Base-by-base conservation (phyloP, 2,113 vertebrate genomes). In the Picathartes gymnocephalus region DNA sequence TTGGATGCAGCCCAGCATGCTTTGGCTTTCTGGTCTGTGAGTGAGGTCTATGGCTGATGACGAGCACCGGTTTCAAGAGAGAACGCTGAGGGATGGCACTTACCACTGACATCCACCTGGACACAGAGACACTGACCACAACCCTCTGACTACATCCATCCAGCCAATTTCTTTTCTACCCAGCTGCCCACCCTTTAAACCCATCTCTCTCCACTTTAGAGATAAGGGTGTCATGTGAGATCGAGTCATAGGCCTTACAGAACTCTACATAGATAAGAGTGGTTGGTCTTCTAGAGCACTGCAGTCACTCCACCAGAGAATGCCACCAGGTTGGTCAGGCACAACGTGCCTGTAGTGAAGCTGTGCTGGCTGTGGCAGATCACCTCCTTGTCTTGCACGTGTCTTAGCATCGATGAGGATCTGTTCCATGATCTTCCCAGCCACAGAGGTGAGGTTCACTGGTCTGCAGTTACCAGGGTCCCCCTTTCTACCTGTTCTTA, bases 371-470 rank as follows among this genome's bases (percentile, higher is more conserved):
- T 66, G 16, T 57, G 44, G 47, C 40, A 31, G 10, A 66, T 35
- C 37, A 58, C 9, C 17, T 57, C 25, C 16, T 25, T 1, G 0
- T 50, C 69, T 44, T 33, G 14, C 25, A 76, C 0, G 2, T 31
- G 35, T 51, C 16, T 68, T 42, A 31, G 53, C 25, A 51, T 2
- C 71, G 25, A 20, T 35, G 19, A 76, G 42, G 51, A 74, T 40
- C 60, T 74, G 30, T 20, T 57, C 61, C 35, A 50, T 17, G 31
- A 66, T 58, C 25, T 50, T 58, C 31, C 53, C 21, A 77, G 44
- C 7, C 50, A 68, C 62, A 77, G 62, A 60, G 31, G 53, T 31
- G 25, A 77, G 27, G 33, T 9, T 44, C 71, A 22, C 11, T 7
- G 13, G 21, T 51, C 45, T 33, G 33, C 4, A 60, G 42, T 40